Percentiles rank a stretch among this genome's conserved stretches.
These are phyloP conservation scores for Drosophila demipolita DNA, from an alignment of 2,888 invertebrate genomes.

Conservation along the genomic window DNA sequence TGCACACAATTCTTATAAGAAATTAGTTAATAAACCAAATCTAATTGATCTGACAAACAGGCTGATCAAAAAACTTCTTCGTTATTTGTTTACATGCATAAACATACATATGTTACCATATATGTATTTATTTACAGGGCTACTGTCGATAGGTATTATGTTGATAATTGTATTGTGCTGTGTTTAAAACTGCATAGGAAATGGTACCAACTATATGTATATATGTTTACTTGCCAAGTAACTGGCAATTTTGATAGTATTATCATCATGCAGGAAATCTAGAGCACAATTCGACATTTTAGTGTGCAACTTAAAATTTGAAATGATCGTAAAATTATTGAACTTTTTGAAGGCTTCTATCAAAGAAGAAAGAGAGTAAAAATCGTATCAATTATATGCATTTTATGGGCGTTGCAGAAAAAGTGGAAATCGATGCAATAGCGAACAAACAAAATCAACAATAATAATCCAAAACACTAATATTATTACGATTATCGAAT, in stretches of 20 bases:
- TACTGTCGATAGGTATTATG: neutral
- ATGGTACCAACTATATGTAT: neutral
- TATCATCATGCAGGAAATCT: neutral
- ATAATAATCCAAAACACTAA: constrained; percentile 17
- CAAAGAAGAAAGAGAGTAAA: constrained; percentile 13
- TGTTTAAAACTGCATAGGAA: neutral
- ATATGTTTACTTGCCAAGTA: constrained; percentile 25
- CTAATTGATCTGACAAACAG: neutral
- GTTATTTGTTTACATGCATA: neutral
- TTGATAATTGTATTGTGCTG: neutral
- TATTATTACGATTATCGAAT: constrained; percentile 13
- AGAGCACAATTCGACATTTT: constrained; percentile 22
- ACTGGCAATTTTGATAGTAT: constrained; percentile 32
- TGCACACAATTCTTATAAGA: neutral
- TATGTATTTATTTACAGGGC: neutral
- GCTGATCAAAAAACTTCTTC: neutral
- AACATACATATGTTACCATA: neutral
- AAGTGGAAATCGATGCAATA: neutral
- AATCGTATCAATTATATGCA: constrained; percentile 30
- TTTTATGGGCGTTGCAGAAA: constrained; percentile 13
- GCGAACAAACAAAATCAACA: constrained; percentile 17
- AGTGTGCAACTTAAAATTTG: constrained; percentile 44
- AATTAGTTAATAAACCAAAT: neutral
- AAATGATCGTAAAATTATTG: constrained; percentile 51
- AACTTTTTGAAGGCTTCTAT: constrained; percentile 5